Evolutionary conservation across 2,888 invertebrate species (phyloP).

Genomic region (Drosophila eohydei): DNA sequence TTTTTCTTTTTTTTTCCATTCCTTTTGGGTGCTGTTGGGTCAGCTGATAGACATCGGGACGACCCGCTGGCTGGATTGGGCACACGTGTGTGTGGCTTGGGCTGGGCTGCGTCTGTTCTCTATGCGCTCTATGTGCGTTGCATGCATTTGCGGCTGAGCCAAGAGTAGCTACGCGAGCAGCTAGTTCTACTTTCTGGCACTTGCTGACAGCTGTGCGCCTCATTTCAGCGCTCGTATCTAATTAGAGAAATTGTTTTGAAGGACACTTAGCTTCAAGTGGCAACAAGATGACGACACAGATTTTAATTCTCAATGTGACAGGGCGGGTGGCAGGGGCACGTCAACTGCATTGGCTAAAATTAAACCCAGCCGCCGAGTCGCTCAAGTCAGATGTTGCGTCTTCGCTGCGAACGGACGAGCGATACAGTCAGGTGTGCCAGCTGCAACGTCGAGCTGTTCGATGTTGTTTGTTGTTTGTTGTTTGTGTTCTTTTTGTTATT

Average conservation of each 20-base stretch:
- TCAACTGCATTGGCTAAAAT: conserved; percentile 35
- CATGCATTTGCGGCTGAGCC: conserved; percentile 9
- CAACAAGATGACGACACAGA: conserved; percentile 65
- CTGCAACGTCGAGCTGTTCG: conserved; percentile 45
- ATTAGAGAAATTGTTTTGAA: conserved; percentile 82
- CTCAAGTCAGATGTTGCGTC: conserved; percentile 8
- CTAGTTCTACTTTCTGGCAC: conserved; percentile 20
- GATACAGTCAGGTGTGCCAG: conserved; percentile 40
- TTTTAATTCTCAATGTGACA: conserved; percentile 22
- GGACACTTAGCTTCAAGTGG: conserved; percentile 74
- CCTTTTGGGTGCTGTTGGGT: conserved; percentile 18
- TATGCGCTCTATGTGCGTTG: no score
- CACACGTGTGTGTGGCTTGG: neutral
- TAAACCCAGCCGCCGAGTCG: conserved; percentile 38
- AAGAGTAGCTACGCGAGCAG: neutral
- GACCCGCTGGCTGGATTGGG: neutral
- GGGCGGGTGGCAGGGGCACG: neutral
- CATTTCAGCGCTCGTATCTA: conserved; percentile 75
- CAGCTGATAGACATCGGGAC: conserved; percentile 7
- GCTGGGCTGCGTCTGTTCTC: neutral
- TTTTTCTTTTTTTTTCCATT: conserved; percentile 17
- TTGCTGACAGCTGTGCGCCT: conserved; percentile 40
- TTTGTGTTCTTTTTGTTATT: conserved; percentile 9
- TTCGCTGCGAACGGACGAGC: neutral
- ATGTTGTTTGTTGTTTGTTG: neutral